These are phyloP conservation scores for Aramus guarauna DNA, from an alignment of 2,113 vertebrate species.

Conservation along the genomic window DNA sequence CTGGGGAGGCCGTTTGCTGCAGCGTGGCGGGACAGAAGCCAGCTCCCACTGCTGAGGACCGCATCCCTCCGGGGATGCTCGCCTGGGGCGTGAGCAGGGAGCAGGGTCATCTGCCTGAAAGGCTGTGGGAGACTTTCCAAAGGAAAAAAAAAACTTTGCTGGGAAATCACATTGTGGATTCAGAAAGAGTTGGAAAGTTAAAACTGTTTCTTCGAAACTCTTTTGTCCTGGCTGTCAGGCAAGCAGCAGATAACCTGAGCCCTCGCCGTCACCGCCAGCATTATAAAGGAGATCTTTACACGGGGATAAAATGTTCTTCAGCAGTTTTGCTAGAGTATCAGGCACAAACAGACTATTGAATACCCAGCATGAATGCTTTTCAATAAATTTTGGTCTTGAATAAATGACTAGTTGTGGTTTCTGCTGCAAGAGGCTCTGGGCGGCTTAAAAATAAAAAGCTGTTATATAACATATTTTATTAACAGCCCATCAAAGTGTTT, in stretches of 20 bases:
- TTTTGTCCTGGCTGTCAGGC: neutral
- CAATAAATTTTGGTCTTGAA: neutral
- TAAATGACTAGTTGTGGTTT: neutral
- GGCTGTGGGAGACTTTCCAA: neutral
- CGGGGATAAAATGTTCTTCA: neutral
- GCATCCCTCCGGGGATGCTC: neutral
- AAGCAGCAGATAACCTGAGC: neutral
- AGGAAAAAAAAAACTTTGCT: neutral
- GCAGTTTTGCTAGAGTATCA: neutral
- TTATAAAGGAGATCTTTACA: neutral
- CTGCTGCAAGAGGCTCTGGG: neutral
- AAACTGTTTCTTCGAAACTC: neutral
- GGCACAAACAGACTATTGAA: neutral
- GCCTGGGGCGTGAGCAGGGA: neutral
- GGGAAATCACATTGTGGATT: neutral
- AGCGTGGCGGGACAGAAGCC: neutral
- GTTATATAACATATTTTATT: neutral
- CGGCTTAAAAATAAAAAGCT: neutral
- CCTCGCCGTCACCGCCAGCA: neutral
- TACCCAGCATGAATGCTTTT: neutral
- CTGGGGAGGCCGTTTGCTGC: neutral
- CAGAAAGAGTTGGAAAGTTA: neutral
- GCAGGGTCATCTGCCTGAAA: fast-evolving
- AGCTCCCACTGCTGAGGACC: neutral
- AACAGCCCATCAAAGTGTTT: neutral